These are phyloP conservation scores for Diarsia rubi DNA, from an alignment of 2,888 invertebrate genomes.

Conservation along the genomic window DNA sequence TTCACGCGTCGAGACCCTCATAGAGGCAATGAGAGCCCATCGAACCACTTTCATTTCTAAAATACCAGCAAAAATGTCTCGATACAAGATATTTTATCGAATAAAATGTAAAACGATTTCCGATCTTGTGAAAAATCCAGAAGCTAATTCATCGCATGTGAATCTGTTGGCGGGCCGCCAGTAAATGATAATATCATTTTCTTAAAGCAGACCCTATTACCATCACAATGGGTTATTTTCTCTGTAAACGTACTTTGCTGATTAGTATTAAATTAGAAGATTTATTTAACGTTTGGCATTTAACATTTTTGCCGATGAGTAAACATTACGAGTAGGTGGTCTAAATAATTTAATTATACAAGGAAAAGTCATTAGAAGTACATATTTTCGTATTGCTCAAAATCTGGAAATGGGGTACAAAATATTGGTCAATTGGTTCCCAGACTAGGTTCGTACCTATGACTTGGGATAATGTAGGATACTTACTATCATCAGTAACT, in stretches of 20 bases:
- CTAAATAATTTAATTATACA: background rate
- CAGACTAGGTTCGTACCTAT: background rate
- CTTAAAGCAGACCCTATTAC: constrained; percentile 8
- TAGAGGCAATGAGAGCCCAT: constrained; percentile 28
- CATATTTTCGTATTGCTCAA: background rate
- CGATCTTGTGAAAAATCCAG: constrained; percentile 27
- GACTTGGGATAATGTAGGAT: no score
- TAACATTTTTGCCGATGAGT: background rate
- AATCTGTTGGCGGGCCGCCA: constrained; percentile 28
- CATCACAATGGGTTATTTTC: constrained; percentile 23
- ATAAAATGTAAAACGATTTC: constrained; percentile 41
- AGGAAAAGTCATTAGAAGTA: background rate
- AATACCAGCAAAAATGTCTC: constrained; percentile 12
- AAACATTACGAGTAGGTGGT: background rate
- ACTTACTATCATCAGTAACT: no score
- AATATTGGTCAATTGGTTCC: background rate
- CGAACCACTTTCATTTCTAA: constrained; percentile 8
- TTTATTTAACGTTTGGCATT: background rate
- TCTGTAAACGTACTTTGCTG: constrained; percentile 5
- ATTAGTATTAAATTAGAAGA: constrained; percentile 15
- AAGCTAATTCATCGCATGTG: constrained; percentile 21
- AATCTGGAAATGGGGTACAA: background rate
- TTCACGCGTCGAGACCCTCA: constrained; percentile 9
- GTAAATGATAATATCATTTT: constrained; percentile 33
- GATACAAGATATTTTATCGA: constrained; percentile 22